Conservation (phyloP, 2,113 vertebrate species). For the Labeo catla region DNA sequence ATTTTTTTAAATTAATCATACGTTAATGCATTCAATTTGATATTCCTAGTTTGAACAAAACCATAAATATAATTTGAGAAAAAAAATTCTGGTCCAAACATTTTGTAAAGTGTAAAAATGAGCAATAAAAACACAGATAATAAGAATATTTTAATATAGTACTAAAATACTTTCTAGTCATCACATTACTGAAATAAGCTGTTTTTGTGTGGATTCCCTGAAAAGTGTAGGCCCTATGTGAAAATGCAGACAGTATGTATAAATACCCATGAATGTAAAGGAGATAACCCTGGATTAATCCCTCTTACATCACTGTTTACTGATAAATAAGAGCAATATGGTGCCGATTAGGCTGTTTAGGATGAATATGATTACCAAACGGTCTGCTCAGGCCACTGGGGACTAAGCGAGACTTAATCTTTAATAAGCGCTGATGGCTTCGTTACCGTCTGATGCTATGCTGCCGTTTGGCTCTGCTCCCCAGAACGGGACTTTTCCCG, state of each 20-base stretch:
- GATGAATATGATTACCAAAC: conserved; percentile 74
- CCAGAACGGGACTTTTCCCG: conserved; percentile 57
- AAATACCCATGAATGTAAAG: neutral
- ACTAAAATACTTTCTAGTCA: neutral
- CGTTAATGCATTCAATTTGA: too few species aligned
- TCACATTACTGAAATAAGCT: neutral
- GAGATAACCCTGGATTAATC: conserved; percentile 53
- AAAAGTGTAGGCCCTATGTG: neutral
- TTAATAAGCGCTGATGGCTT: conserved; percentile 76
- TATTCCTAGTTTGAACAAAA: neutral
- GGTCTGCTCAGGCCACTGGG: conserved; percentile 69
- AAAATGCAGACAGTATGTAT: neutral
- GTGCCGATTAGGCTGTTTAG: conserved; percentile 75
- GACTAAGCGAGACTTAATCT: conserved; percentile 76
- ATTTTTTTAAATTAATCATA: too few species aligned
- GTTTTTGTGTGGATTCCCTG: neutral
- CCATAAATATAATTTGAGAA: neutral
- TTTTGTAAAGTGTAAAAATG: too few species aligned
- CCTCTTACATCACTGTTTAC: conserved; percentile 74
- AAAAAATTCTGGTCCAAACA: too few species aligned
- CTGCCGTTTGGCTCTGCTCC: conserved; percentile 50
- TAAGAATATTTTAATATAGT: neutral
- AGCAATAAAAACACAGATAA: neutral
- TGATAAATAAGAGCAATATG: conserved; percentile 78
- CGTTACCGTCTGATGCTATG: conserved; percentile 48